A percentile compares a stretch with the other conserved stretches of the same genome.
Conservation (phyloP, 2,797 vertebrate species). For the Aselliscus stoliczkanus region DNA sequence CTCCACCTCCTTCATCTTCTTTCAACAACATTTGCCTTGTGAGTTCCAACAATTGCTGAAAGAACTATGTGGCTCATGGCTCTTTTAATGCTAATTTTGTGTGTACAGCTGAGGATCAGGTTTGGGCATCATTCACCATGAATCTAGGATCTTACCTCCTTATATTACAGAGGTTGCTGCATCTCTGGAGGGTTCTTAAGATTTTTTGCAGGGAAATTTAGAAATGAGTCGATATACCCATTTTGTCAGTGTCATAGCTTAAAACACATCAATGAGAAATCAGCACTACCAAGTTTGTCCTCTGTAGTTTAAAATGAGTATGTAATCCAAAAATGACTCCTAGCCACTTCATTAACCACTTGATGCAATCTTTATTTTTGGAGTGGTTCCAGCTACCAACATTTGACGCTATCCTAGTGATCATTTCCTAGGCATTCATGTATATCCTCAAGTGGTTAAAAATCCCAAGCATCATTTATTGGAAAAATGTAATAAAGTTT, state of each 20-base stretch:
- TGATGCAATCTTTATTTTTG: neutral
- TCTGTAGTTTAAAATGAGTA: neutral
- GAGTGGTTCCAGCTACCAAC: neutral
- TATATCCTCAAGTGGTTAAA: neutral
- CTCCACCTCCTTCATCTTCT: neutral
- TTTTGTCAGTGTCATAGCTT: neutral
- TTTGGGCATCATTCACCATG: neutral
- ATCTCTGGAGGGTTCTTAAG: neutral
- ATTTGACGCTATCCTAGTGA: neutral
- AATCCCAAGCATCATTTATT: neutral
- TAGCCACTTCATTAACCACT: neutral
- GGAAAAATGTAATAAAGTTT: neutral
- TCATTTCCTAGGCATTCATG: neutral
- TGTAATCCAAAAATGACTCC: neutral
- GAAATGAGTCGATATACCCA: neutral
- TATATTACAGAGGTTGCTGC: neutral
- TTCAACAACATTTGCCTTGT: conserved; percentile 49
- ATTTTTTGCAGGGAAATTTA: neutral
- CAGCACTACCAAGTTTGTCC: neutral
- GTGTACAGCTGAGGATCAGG: neutral
- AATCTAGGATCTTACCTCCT: neutral
- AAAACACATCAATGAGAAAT: neutral
- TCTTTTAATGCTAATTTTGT: neutral
- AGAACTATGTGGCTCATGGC: conserved; percentile 56
- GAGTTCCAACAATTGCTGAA: conserved; percentile 58